Percentiles rank a stretch among this genome's conserved stretches.
These are phyloP conservation scores for Vulpes ferrilata DNA, from an alignment of 2,113 vertebrate species.

Conservation along the genomic window DNA sequence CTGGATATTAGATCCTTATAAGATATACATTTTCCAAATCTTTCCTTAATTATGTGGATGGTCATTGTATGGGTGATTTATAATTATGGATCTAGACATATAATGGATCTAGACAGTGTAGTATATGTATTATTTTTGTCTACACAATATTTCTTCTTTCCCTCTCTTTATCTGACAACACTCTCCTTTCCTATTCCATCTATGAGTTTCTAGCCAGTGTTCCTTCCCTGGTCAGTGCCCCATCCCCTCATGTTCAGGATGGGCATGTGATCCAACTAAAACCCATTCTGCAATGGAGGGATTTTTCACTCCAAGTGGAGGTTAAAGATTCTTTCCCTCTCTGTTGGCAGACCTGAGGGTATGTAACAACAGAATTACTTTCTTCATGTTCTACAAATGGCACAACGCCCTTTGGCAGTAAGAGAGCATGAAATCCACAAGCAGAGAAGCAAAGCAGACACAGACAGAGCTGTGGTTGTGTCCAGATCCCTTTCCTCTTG, in stretches of 20 bases:
- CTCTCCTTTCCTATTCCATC: neutral
- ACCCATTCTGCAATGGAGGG: neutral
- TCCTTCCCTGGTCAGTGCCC: fast-evolving
- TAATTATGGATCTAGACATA: neutral
- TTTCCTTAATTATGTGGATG: neutral
- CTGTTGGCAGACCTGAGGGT: neutral
- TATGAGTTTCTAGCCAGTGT: neutral
- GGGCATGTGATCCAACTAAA: neutral
- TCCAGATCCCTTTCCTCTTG: neutral
- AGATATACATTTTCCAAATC: neutral
- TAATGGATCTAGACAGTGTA: neutral
- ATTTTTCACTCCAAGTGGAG: neutral
- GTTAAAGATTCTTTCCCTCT: neutral
- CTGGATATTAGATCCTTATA: neutral
- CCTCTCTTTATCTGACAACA: neutral
- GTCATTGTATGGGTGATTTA: neutral
- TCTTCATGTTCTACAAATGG: neutral
- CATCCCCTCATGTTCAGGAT: neutral
- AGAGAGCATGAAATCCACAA: neutral
- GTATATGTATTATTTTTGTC: neutral
- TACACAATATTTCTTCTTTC: neutral
- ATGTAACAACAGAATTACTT: neutral
- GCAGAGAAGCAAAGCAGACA: neutral
- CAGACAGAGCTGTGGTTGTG: neutral
- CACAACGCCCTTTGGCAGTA: neutral